These are phyloP conservation scores for Ichneumoninae sp. DNA, from an alignment of 2,888 invertebrate genomes.

Conservation along the genomic window DNA sequence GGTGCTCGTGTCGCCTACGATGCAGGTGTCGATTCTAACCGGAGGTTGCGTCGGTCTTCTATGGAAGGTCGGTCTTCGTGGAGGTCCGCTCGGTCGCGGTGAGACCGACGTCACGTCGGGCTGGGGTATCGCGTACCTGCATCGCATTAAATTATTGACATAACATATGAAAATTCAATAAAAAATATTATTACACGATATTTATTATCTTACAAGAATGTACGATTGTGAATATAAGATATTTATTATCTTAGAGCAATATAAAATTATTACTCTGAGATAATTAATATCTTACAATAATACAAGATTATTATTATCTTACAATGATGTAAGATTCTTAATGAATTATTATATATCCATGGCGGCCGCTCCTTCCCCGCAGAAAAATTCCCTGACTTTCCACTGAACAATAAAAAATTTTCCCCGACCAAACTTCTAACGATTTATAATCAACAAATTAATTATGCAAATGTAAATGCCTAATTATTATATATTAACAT, in stretches of 20 bases:
- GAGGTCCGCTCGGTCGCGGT: slow-evolving; percentile 81
- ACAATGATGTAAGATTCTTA: background rate
- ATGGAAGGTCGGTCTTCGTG: slow-evolving; percentile 86
- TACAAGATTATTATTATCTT: too few species aligned
- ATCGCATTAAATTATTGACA: slow-evolving; percentile 51
- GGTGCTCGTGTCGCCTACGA: slow-evolving; percentile 96
- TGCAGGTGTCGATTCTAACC: slow-evolving; percentile 95
- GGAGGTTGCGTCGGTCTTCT: slow-evolving; percentile 89
- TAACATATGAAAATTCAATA: slow-evolving; percentile 35
- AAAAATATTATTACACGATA: background rate
- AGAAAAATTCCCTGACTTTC: too few species aligned
- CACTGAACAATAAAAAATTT: too few species aligned
- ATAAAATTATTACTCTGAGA: background rate
- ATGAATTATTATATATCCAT: background rate
- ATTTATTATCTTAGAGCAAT: too few species aligned
- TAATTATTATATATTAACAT: too few species aligned
- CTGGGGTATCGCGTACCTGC: slow-evolving; percentile 89
- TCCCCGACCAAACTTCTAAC: too few species aligned
- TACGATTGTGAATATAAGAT: too few species aligned
- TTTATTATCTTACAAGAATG: background rate
- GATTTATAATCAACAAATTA: too few species aligned
- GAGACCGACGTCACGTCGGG: slow-evolving; percentile 85
- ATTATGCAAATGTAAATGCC: too few species aligned
- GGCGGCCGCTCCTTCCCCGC: too few species aligned
- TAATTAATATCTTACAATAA: too few species aligned